Evolutionary conservation across 1,140 invertebrate species (phyloP), one percentile per base, ranked within the genome.

Genomic region (Pteromalus puparum): DNA sequence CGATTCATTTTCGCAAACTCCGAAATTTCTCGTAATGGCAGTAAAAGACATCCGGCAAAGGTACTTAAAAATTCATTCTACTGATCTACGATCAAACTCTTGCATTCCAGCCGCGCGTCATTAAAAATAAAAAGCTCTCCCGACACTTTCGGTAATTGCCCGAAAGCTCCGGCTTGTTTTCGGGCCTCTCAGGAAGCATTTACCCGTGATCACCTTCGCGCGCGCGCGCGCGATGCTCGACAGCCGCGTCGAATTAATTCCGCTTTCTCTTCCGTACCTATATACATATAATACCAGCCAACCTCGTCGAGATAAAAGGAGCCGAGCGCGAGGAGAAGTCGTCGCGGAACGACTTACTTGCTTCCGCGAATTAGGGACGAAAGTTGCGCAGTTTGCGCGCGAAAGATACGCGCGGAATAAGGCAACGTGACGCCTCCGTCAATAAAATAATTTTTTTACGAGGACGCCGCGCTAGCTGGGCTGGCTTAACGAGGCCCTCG

Each of bases 311-410:
- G 26, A 48, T 1, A 81, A 78, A 38, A 67, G 30, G 30, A 67
- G 46, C 7, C 10, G 70, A 38, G 42, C 30, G 72, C 38, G 72
- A 65, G 53, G 26, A 30, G 53, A n/a, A 61, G 21, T 61, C 53
- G 53, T n/a, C 53, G 18, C 21, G 10, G 79, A 26, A 70, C 85
- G 86, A 88, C 87, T 87, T 88, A 85, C 73, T 81, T 84, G 87
- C 83, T 88, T 61, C 53, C 42, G 73, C 81, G 81, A 85, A 85
- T 86, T 80, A 85, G 88, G 86, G 76, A 82, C 82, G 82, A 87
- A 88, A 89, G 87, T 88, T 88, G 42, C 28, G 46, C 70, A 72
- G 70, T 81, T 81, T 61, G 46, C 15, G 48, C 72, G 72, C 34
- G 72, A 72, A 81, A 81, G 42, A 72, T 72, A 72, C 26, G 24